Base-by-base conservation (phyloP, 2,113 vertebrate genomes). In the Conger conger region DNA sequence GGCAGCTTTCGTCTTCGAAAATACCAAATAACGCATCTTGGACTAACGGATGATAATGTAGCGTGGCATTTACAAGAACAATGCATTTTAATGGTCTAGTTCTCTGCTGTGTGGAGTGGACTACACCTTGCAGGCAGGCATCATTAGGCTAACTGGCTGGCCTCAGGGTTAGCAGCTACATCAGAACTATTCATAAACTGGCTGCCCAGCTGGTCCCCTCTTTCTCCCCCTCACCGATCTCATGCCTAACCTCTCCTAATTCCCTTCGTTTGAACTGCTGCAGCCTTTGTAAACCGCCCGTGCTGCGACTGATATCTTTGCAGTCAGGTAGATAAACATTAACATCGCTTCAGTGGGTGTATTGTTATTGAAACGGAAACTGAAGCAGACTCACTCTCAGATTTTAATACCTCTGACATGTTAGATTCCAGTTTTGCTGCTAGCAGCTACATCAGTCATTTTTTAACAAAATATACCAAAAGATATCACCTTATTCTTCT, bases 301-400 rank as follows among this genome's bases (percentile, higher is more conserved):
- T 33, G 68, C 3, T 73, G 15, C 2, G n/a, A 73, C 8, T 33
- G 68, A n/a, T n/a, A 73, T 5, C 40, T 40, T 83, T 77, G 73
- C 42, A 35, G 33, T 54, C 17, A 83, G 42, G 45, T 36, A 76
- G 73, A 37, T 83, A 57, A 78, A 83, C 73, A 83, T 77, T 36
- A 38, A 27, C 0, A 36, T 54, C 30, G n/a, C 38, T 54, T 37
- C 45, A 42, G 40, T 23, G 4, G 42, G 45, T 36, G 33, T 53
- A 2, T 54, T 83, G 23, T 76, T n/a, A 83, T 23, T 54, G 45
- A 42, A 77, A 33, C 36, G 20, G n/a, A 27, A 57, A 23, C 80
- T 54, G 7, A 37, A 78, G 68, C 30, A 54, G 18, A 42, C 53
- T 27, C 42, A 42, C 35, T 35, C 40, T 37, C 30, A 36, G 18